Evolutionary conservation across 2,888 invertebrate genomes (phyloP), one percentile per base, ranked within the genome.

Genomic region (Stomorhina lunata): DNA sequence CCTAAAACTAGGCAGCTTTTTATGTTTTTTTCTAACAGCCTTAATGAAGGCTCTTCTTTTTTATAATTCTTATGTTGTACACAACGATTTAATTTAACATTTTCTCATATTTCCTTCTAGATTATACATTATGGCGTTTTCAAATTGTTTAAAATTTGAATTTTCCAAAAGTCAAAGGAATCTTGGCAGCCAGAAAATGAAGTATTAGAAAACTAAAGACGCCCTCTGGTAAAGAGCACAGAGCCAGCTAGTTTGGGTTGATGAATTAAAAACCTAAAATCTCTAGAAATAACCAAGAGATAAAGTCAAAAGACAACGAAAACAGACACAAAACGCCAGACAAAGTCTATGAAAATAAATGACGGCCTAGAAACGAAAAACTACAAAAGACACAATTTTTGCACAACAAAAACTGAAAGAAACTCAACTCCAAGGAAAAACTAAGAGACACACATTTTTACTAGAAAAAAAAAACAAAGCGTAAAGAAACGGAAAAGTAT

Each of bases 271-370:
- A 27, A 53, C 2, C 29, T 57, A 25, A 48, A 71, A 34, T 22
- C n/a, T 20, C 17, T 17, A 57, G 32, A 32, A 57, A 57, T 4
- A 1, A 4, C 17, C 12, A 43, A 53, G 10, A 68, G 1, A 59
- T 17, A 32, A 50, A 34, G 2, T n/a, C n/a, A n/a, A 55, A 75
- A 57, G 12, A 43, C 20, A 68, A 40, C 9, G 1, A 63, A 73
- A 37, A n/a, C n/a, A n/a, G n/a, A n/a, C n/a, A n/a, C n/a, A n/a
- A 72, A 37, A n/a, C 20, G 20, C 29, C 12, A 29, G 22, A 76
- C 32, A 76, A 48, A 55, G 65, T 80, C 71, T 81, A 65, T 25
- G 27, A 53, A 71, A 53, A 53, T 29, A 68, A 76, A 76, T 71
- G 34, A 71, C 63, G 68, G 63, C 59, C 63, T 80, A 48, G 37